Evolutionary conservation across 1,140 invertebrate species (phyloP).

Genomic region (Lordiphosa collinella): DNA sequence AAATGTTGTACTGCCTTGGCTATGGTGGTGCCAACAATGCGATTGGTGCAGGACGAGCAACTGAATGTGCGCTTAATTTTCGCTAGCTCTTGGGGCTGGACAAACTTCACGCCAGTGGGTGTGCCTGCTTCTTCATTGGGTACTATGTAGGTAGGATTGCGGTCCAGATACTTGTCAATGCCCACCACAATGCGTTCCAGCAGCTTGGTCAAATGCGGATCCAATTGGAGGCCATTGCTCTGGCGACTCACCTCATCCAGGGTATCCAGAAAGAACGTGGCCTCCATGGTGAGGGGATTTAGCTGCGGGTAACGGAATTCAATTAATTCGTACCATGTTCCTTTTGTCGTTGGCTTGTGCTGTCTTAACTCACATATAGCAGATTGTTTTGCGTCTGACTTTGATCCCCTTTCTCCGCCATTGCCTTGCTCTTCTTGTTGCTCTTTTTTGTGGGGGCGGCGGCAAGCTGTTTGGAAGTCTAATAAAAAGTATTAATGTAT

Average conservation of each 20-base stretch:
- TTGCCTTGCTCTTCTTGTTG: slow-evolving; percentile 40
- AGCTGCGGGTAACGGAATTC: slow-evolving; percentile 30
- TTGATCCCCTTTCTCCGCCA: slow-evolving; percentile 33
- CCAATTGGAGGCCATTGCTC: slow-evolving; percentile 29
- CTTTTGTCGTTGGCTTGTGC: background rate
- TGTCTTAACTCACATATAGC: slow-evolving; percentile 42
- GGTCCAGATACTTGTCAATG: slow-evolving; percentile 59
- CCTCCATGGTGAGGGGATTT: slow-evolving; percentile 67
- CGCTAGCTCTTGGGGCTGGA: slow-evolving; percentile 37
- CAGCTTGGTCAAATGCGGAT: slow-evolving; percentile 43
- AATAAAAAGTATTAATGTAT: slow-evolving; percentile 9
- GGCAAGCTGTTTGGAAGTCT: slow-evolving; percentile 16
- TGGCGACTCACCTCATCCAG: slow-evolving; percentile 29
- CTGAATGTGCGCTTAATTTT: slow-evolving; percentile 57
- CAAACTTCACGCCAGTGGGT: slow-evolving; percentile 27
- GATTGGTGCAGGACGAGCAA: slow-evolving; percentile 43
- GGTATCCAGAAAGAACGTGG: slow-evolving; percentile 54
- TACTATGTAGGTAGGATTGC: slow-evolving; percentile 42
- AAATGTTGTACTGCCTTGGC: slow-evolving; percentile 56
- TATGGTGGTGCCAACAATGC: slow-evolving; percentile 54
- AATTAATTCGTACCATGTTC: background rate
- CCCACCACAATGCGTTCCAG: slow-evolving; percentile 54
- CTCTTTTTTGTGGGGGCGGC: slow-evolving; percentile 20
- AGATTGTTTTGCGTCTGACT: slow-evolving; percentile 12
- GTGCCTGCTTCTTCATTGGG: slow-evolving; percentile 7